A percentile compares a stretch with the other conserved stretches of the same genome.
phyloP scores from a whole-genome alignment of 2,888 invertebrate species.

The Biston betularia region DNA sequence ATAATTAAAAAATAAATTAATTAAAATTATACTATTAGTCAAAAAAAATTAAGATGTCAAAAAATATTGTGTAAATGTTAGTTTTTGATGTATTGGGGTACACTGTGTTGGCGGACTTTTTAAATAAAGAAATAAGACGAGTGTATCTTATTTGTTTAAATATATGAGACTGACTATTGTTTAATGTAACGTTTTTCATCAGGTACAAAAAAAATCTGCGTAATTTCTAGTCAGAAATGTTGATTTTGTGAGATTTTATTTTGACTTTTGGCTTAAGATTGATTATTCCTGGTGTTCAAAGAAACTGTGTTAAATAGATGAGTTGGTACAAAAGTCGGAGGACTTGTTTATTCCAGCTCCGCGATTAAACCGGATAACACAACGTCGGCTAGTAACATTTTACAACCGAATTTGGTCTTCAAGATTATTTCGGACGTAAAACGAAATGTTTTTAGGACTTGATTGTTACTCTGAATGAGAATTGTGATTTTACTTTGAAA shows the following conservation, averaged over 20 bases:
- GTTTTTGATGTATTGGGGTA: too few species aligned
- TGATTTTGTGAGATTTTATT: neutral
- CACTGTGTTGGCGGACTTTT: too few species aligned
- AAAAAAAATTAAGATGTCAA: too few species aligned
- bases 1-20: too few species aligned
- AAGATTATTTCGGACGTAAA: constrained; percentile 40
- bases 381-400: constrained; percentile 40
- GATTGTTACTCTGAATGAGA: constrained; percentile 17
- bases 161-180: too few species aligned
- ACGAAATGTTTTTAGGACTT: constrained; percentile 35
- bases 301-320: constrained; percentile 19
- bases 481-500: constrained; percentile 29
- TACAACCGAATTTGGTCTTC: constrained; percentile 38
- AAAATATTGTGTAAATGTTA: too few species aligned
- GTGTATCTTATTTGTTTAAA: too few species aligned
- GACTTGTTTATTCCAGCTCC: constrained; percentile 26
- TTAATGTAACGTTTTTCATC: too few species aligned
- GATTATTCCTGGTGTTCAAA: neutral
- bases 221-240: neutral
- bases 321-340: constrained; percentile 16
- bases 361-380: constrained; percentile 21
- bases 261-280: neutral
- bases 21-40: too few species aligned
- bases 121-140: too few species aligned
- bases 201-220: too few species aligned